phyloP scores from a whole-genome alignment of 2,113 vertebrate species.

The Pomatorhinus ruficollis region DNA sequence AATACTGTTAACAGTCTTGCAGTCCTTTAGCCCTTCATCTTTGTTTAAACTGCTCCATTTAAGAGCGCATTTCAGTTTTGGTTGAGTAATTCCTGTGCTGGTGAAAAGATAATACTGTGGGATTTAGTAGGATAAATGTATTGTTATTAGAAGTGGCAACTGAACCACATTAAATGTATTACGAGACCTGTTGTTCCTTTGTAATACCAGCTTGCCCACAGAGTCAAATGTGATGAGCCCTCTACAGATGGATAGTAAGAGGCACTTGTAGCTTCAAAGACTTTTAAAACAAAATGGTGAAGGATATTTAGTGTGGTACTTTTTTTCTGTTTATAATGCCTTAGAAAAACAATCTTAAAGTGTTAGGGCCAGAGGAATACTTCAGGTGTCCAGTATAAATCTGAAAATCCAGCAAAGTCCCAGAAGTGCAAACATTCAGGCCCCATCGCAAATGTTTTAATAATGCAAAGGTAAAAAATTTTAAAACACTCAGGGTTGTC shows the following conservation, averaged over 20 bases:
- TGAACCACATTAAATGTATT: background rate
- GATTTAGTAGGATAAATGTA: constrained; percentile 11
- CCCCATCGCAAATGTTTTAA: background rate
- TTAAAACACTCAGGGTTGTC: background rate
- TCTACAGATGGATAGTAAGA: background rate
- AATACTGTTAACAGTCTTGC: background rate
- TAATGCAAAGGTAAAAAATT: background rate
- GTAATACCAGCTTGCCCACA: background rate
- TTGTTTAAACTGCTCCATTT: background rate
- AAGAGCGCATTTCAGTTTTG: background rate
- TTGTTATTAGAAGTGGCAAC: background rate
- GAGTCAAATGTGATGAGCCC: background rate
- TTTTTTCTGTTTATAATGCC: background rate
- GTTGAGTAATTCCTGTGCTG: background rate
- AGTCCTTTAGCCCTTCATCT: background rate
- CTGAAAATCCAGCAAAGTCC: background rate
- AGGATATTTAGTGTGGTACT: background rate
- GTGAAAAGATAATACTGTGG: background rate
- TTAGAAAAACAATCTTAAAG: background rate
- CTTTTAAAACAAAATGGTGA: background rate
- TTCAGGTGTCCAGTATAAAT: background rate
- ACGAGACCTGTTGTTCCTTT: background rate
- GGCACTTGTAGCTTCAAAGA: background rate
- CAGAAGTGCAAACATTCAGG: background rate
- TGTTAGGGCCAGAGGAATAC: background rate